These are phyloP conservation scores for Petrosia ficiformis DNA, from an alignment of 37 sponge, comb jelly and placozoan genomes.

Conservation along the genomic window DNA sequence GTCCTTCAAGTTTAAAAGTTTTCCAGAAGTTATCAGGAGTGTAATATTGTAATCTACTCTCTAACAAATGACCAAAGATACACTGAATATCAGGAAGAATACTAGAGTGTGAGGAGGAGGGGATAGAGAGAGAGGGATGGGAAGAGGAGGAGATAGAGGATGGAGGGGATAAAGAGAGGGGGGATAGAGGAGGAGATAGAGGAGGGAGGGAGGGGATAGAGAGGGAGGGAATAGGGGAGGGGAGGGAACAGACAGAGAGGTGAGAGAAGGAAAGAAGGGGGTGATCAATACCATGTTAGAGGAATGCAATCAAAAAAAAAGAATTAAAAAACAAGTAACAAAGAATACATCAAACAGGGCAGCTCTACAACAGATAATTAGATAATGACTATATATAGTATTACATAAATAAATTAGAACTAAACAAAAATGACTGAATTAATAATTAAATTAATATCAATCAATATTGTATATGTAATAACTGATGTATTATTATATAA, in stretches of 20 bases:
- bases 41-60: conserved; percentile 86
- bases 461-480: background rate
- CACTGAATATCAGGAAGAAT: conserved; percentile 73
- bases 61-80: conserved; percentile 80
- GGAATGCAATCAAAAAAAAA: too few relatives aligned
- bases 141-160: conserved; percentile 7
- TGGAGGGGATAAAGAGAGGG: background rate
- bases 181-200: conserved; percentile 6
- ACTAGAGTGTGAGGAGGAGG: conserved; percentile 8
- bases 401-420: background rate
- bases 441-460: background rate
- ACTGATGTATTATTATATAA: background rate
- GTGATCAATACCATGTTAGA: background rate
- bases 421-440: background rate
- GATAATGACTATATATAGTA: too few relatives aligned
- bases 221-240: background rate
- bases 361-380: too few relatives aligned
- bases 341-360: too few relatives aligned
- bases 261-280: background rate
- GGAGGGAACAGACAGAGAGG: background rate
- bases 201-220: background rate
- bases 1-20: conserved; percentile 87
- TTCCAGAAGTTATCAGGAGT: conserved; percentile 90
- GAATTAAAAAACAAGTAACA: too few relatives aligned
- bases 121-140: background rate